Evolutionary conservation across 92 coral and sea anemone genomes (phyloP).

Genomic region (Palythoa caribaeorum): DNA sequence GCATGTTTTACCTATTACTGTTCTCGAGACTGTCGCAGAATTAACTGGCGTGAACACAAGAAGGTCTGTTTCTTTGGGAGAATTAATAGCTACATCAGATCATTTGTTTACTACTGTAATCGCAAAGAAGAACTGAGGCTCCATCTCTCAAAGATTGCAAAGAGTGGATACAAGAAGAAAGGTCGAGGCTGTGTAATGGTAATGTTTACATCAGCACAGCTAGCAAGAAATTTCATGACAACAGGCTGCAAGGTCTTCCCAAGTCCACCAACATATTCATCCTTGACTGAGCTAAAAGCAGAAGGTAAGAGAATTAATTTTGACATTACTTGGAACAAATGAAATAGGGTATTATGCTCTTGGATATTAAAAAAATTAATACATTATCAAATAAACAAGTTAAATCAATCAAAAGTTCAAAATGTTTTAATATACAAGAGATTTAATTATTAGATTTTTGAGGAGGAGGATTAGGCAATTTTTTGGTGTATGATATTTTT

Average conservation of each 20-base stretch:
- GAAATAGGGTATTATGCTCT: not conserved
- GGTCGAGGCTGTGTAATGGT: slow-evolving; percentile 97
- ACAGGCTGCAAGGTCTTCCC: slow-evolving; percentile 91
- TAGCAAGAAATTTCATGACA: slow-evolving; percentile 94
- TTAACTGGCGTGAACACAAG: slow-evolving; percentile 98
- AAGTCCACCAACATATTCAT: slow-evolving; percentile 92
- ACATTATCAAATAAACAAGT: too few species aligned
- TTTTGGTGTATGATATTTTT: too few species aligned
- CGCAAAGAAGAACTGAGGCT: slow-evolving; percentile 87
- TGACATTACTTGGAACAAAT: not conserved
- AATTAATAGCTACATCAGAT: slow-evolving; percentile 93
- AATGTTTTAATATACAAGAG: too few species aligned
- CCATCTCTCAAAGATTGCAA: slow-evolving; percentile 88
- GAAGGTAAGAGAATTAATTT: slow-evolving; percentile 49
- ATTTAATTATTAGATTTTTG: too few species aligned
- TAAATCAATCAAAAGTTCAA: too few species aligned
- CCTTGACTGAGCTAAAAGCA: slow-evolving; percentile 73
- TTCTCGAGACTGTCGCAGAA: slow-evolving; percentile 85
- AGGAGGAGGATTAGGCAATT: too few species aligned
- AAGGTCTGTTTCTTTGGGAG: slow-evolving; percentile 95
- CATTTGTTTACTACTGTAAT: slow-evolving; percentile 88
- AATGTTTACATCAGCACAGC: slow-evolving; percentile 88
- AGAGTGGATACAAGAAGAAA: slow-evolving; percentile 81
- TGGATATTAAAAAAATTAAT: too few species aligned
- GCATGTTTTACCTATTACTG: slow-evolving; percentile 97